Conservation (phyloP, 2,113 vertebrate species). For the Acinonyx jubatus region DNA sequence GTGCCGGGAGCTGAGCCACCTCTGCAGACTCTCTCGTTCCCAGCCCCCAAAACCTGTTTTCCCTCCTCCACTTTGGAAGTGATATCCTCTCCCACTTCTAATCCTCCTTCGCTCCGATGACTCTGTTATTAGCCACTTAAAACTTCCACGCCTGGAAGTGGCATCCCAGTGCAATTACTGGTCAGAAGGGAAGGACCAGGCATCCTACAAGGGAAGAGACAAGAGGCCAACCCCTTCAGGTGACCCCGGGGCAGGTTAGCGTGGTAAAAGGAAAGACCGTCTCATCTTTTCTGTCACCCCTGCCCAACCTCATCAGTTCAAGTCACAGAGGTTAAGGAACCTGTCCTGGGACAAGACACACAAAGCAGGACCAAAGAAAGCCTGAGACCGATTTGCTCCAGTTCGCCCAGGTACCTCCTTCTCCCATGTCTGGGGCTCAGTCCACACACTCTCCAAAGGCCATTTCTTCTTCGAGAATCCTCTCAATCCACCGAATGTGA, state of each 20-base stretch:
- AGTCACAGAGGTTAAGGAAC: not conserved
- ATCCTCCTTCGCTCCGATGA: not conserved
- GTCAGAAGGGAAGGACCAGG: not conserved
- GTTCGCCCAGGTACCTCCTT: not conserved
- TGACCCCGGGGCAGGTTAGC: not conserved
- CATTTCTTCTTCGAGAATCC: not conserved
- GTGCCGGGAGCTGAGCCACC: not conserved
- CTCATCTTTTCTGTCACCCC: not conserved
- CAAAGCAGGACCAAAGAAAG: not conserved
- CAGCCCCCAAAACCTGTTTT: not conserved
- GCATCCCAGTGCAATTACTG: not conserved
- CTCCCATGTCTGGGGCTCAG: not conserved
- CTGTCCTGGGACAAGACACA: not conserved
- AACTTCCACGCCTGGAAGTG: not conserved
- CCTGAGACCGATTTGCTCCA: not conserved
- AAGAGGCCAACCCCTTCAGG: not conserved
- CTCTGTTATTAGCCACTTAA: not conserved
- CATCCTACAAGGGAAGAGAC: not conserved
- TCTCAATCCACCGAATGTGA: not conserved
- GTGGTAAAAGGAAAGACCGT: not conserved
- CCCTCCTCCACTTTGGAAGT: not conserved
- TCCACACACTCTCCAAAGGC: not conserved
- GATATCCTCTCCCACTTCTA: not conserved
- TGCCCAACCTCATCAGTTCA: not conserved
- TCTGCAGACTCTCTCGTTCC: no score